Base-by-base conservation (phyloP, 2,797 vertebrate genomes). In the Artibeus jamaicensis region DNA sequence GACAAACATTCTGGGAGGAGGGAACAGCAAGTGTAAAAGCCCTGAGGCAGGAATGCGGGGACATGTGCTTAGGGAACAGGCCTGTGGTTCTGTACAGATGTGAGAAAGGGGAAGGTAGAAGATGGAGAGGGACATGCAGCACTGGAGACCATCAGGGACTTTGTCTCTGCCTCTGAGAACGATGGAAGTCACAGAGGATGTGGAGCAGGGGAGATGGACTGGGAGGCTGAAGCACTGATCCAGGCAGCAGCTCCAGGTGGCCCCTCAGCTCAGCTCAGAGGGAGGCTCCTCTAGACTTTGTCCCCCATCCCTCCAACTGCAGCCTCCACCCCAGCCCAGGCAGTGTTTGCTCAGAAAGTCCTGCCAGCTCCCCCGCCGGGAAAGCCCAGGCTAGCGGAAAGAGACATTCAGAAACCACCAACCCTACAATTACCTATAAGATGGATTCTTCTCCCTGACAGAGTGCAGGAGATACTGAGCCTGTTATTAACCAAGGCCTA, bases 361-460 rank as follows among this genome's bases (percentile, higher is more conserved):
- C 96, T 94, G 96, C 95, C 97, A 96, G 96, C 86, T 86, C 67
- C 91, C 96, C 89, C 76, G 4, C 74, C 21, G 0, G 79, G 93
- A 88, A 96, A 95, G 96, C 95, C 96, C 86, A 14, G 97, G 95
- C 95, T 94, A 96, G 96, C 94, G 85, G 96, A 97, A 98, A 89
- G 85, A 97, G 97, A 98, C 96, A 67, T 96, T 96, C 96, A 95
- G 86, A 97, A 94, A 97, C 55, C 87, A 62, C 96, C 97, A 98
- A 98, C 97, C 98, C 98, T 98, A 59, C 98, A 98, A 98, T 98
- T 98, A 98, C 97, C 95, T 67, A 91, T 97, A 98, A 98, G 98
- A 98, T 97, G 98, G 97, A 98, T 98, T 98, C 98, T 98, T 94
- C 97, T 97, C 96, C 94, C 97, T 97, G 98, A 98, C 98, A 98